Percentiles rank a stretch among this genome's conserved stretches.
phyloP scores from a whole-genome alignment of 2,797 vertebrate species.

The Cryptoprocta ferox region DNA sequence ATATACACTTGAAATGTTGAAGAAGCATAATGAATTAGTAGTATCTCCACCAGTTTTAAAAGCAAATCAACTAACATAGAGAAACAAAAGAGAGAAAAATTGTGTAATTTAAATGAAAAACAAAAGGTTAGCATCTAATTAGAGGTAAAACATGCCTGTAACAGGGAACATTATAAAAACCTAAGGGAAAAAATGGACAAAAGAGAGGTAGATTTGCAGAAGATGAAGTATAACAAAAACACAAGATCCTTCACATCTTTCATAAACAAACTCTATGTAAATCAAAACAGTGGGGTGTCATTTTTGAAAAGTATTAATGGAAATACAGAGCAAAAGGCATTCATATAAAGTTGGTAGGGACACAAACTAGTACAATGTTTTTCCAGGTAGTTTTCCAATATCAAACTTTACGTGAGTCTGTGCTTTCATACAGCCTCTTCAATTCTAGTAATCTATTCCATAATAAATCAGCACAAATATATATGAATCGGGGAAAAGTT shows the following conservation, averaged over 20 bases:
- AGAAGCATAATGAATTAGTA: neutral
- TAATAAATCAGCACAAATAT: neutral
- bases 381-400: neutral
- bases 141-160: neutral
- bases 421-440: neutral
- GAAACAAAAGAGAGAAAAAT: neutral
- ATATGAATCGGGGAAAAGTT: neutral
- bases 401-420: neutral
- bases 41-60: neutral
- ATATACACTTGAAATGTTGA: neutral
- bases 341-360: neutral
- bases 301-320: neutral
- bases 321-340: neutral
- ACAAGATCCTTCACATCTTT: neutral
- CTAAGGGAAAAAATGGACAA: neutral
- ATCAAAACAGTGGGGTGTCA: neutral
- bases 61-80: neutral
- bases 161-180: neutral
- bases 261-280: neutral
- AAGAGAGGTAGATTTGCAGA: neutral
- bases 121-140: neutral
- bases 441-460: neutral
- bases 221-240: neutral
- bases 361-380: neutral
- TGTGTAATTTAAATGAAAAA: slow-evolving; percentile 5